Evolutionary conservation across 2,888 invertebrate species (phyloP), one percentile per base, ranked within the genome.

Genomic region (Embidobia sp.): DNA sequence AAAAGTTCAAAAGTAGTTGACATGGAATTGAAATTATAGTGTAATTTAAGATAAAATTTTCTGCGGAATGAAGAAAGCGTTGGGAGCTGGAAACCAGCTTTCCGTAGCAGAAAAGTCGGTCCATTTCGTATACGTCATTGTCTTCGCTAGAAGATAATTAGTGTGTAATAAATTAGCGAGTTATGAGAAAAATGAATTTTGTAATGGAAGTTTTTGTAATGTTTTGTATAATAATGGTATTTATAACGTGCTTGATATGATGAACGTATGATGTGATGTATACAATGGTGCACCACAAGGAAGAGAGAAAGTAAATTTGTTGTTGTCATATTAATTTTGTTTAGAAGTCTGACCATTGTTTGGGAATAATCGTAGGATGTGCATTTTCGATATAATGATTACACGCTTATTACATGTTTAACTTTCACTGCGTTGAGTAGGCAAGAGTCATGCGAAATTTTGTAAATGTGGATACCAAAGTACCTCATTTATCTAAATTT

Each of bases 341-440:
- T 75, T 69, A 40, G 48, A 33, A 59, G 57, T 42, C 53, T 69
- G 70, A 61, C 77, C 48, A 78, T 80, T 78, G 77, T 74, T 66
- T 59, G 59, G 57, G 66, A 66, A 67, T 67, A 64, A 75, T 76
- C 66, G 76, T 76, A 74, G 79, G 74, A 64, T 75, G 70, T 33
- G 53, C 66, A 76, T 66, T 77, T 76, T 79, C 78, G 42, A 76
- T 77, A 73, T 44, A 59, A 67, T 57, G 73, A 80, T 82, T 79
- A 79, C 77, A 78, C 64, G 77, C 67, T 80, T 40, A 63, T 81
- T 81, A 78, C 69, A 75, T 63, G 61, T 49, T 61, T 61, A 77
- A 74, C 80, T 80, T 82, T 80, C 79, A 77, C 81, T 77, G 29
- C 29, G 46, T 42, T 61, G 22, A 37, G 46, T 29, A 63, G n/a